These are phyloP conservation scores for Caenorhabditis virilis DNA, from an alignment of 2,888 invertebrate species.

Conservation along the genomic window DNA sequence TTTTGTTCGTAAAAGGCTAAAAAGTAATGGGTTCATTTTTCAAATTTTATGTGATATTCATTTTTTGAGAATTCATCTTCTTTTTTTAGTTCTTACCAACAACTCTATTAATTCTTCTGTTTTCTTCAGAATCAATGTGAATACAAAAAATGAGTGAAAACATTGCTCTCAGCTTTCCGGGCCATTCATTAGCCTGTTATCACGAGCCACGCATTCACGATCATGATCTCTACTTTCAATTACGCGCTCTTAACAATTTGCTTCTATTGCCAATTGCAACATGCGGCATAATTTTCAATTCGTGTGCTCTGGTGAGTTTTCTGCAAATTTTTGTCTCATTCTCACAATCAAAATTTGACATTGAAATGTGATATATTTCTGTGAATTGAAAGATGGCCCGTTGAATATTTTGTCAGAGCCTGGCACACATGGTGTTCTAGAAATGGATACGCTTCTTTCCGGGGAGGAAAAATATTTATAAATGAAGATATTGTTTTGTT, in stretches of 20 bases:
- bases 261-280: slow-evolving; percentile 61
- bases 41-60: no score
- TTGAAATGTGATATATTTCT: slow-evolving; percentile 1
- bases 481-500: slow-evolving; percentile 12
- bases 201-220: slow-evolving; percentile 67
- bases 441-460: no score
- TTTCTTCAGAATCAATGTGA: no score
- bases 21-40: no score
- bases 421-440: no score
- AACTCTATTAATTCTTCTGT: no score
- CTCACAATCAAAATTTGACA: slow-evolving; percentile 9
- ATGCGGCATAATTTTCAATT: slow-evolving; percentile 63
- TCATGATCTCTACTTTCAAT: slow-evolving; percentile 60
- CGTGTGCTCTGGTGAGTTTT: slow-evolving; percentile 60
- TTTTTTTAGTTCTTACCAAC: no score
- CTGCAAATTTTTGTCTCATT: slow-evolving; percentile 1
- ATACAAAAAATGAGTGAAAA: slow-evolving; percentile 8
- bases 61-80: no score
- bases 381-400: no score
- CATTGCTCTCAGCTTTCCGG: slow-evolving; percentile 26
- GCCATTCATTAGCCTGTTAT: slow-evolving; percentile 51
- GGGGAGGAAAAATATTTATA: no score
- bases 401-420: no score
- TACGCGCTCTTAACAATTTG: slow-evolving; percentile 56
- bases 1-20: no score